phyloP scores from a whole-genome alignment of 2,113 vertebrate genomes.

The Phaethon lepturus region DNA sequence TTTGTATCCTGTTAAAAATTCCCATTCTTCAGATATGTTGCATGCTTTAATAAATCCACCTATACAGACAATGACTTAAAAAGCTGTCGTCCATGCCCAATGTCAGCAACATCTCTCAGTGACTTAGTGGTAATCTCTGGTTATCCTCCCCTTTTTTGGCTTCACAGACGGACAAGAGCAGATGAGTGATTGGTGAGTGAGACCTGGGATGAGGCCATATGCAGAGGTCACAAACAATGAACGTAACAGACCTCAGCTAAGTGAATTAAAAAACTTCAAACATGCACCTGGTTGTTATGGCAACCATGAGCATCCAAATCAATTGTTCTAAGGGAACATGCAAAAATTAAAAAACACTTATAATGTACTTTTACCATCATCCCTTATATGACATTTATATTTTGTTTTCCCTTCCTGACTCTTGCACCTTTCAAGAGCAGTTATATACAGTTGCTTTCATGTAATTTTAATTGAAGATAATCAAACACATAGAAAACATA shows the following conservation, averaged over 20 bases:
- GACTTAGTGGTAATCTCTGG: background rate
- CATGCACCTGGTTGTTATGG: conserved; percentile 29
- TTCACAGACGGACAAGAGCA: background rate
- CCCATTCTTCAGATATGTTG: background rate
- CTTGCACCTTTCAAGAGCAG: background rate
- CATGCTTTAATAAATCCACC: background rate
- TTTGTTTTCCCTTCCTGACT: background rate
- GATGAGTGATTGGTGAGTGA: background rate
- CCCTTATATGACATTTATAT: background rate
- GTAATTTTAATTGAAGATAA: background rate
- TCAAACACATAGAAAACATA: background rate
- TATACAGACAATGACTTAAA: background rate
- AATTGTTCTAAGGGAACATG: conserved; percentile 25
- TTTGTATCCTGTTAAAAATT: background rate
- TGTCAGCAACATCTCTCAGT: background rate
- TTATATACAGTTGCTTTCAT: background rate
- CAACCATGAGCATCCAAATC: conserved; percentile 23
- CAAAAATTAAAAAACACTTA: conserved; percentile 44
- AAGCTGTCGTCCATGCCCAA: background rate
- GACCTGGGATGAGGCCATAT: background rate
- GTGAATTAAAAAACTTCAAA: background rate
- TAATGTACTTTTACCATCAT: background rate
- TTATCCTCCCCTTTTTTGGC: background rate
- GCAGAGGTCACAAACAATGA: background rate
- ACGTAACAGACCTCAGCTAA: background rate